Percentiles rank a stretch among this genome's conserved stretches.
Evolutionary conservation across 92 coral and sea anemone genomes (phyloP).

Genomic region (Isaurus tuberculatus): DNA sequence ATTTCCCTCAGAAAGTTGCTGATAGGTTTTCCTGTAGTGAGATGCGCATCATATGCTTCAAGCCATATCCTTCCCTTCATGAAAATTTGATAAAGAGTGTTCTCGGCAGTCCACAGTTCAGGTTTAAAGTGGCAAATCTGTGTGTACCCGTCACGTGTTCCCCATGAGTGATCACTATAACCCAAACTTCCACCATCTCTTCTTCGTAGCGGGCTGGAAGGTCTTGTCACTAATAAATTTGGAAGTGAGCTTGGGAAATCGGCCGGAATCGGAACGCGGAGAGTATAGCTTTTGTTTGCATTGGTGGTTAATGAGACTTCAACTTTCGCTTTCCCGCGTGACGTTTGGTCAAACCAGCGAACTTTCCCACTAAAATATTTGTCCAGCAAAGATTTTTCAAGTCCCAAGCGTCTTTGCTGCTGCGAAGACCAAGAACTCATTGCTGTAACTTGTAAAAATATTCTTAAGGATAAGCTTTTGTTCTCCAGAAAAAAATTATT

Average conservation of each 20-base stretch:
- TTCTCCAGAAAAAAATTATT: no score
- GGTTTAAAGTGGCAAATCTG: slow-evolving; percentile 77
- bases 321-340: slow-evolving; percentile 57
- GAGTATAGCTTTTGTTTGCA: slow-evolving; percentile 63
- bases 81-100: slow-evolving; percentile 75
- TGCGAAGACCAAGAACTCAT: slow-evolving; percentile 63
- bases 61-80: slow-evolving; percentile 92
- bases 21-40: slow-evolving; percentile 68
- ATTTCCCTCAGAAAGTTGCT: slow-evolving; percentile 65
- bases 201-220: slow-evolving; percentile 49
- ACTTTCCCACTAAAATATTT: slow-evolving; percentile 69
- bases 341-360: slow-evolving; percentile 69
- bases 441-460: no score
- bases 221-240: slow-evolving; percentile 66
- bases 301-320: slow-evolving; percentile 66
- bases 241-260: slow-evolving; percentile 82
- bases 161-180: slow-evolving; percentile 51
- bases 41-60: slow-evolving; percentile 88
- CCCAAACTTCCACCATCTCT: slow-evolving; percentile 42
- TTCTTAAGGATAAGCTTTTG: no score
- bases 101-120: slow-evolving; percentile 69
- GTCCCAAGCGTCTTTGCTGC: slow-evolving; percentile 66
- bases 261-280: slow-evolving; percentile 70
- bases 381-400: slow-evolving; percentile 69
- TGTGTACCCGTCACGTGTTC: slow-evolving; percentile 64